Conservation (phyloP, 2,888 invertebrate genomes). For the Hirtodrosophila confusa region DNA sequence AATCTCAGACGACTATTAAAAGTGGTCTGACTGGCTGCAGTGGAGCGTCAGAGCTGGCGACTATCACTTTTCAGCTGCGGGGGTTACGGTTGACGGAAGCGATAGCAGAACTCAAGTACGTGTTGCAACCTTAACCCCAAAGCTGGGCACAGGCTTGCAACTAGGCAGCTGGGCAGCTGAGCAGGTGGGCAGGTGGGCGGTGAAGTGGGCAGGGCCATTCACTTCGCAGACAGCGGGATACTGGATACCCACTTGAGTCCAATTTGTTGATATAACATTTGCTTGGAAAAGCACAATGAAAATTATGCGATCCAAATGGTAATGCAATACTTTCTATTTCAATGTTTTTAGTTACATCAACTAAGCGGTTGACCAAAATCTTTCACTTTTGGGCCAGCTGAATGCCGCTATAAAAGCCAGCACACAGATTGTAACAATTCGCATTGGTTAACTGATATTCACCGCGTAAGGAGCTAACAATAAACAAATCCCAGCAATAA, state of each 20-base stretch:
- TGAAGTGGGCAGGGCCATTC: slow-evolving; percentile 45
- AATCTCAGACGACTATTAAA: slow-evolving; percentile 47
- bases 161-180: slow-evolving; percentile 9
- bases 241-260: slow-evolving; percentile 73
- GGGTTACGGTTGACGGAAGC: slow-evolving; percentile 67
- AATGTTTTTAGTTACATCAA: slow-evolving; percentile 76
- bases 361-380: slow-evolving; percentile 55
- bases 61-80: slow-evolving; percentile 60
- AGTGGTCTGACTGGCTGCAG: slow-evolving; percentile 64
- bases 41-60: slow-evolving; percentile 28
- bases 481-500: slow-evolving; percentile 16
- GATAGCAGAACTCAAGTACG: slow-evolving; percentile 71
- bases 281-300: slow-evolving; percentile 63
- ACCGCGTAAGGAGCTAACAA: slow-evolving; percentile 28
- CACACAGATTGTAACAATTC: slow-evolving; percentile 34
- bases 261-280: slow-evolving; percentile 71
- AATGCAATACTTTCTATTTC: slow-evolving; percentile 78
- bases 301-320: slow-evolving; percentile 68
- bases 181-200: not conserved
- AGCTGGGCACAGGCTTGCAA: slow-evolving; percentile 34
- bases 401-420: slow-evolving; percentile 55
- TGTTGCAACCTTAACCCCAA: slow-evolving; percentile 77
- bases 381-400: slow-evolving; percentile 60
- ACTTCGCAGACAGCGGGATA: slow-evolving; percentile 40
- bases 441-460: slow-evolving; percentile 48